Percentiles rank a stretch among this genome's conserved stretches.
These are phyloP conservation scores for Latrodectus geometricus DNA, from an alignment of 1,140 invertebrate species.

Conservation along the genomic window DNA sequence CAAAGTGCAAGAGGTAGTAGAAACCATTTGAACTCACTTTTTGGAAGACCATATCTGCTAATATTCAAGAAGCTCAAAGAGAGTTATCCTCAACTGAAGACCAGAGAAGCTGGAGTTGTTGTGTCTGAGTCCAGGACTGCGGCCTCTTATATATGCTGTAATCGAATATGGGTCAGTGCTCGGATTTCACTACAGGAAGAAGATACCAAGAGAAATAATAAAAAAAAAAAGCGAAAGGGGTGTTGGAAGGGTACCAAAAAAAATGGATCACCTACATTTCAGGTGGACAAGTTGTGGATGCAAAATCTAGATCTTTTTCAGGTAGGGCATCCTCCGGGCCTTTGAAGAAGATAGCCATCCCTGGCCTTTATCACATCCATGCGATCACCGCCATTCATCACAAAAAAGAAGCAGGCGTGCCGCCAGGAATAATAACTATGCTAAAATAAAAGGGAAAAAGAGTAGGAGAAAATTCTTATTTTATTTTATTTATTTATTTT, in stretches of 20 bases:
- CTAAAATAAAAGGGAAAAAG: too few relatives aligned
- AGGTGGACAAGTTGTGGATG: not conserved
- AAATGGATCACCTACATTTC: constrained; percentile 45
- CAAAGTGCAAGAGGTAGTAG: too few relatives aligned
- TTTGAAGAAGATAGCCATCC: too few relatives aligned
- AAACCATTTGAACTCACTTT: not conserved
- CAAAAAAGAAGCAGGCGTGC: too few relatives aligned
- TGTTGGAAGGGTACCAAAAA: constrained; percentile 6
- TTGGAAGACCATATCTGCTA: constrained; percentile 7
- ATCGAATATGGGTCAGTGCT: constrained; percentile 18
- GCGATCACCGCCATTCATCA: too few relatives aligned
- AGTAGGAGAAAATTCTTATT: too few relatives aligned
- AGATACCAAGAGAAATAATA: not conserved
- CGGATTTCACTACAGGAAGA: constrained; percentile 23
- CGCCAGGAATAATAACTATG: too few relatives aligned
- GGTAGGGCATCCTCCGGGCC: not conserved
- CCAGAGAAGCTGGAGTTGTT: not conserved
- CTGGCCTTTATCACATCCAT: too few relatives aligned
- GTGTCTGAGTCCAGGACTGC: not conserved
- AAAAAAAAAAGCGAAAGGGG: constrained; percentile 13
- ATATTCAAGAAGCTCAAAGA: too few relatives aligned
- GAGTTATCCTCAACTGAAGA: not conserved
- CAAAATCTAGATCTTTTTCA: not conserved
- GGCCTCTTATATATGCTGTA: not conserved
- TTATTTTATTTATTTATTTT: too few relatives aligned